Evolutionary conservation across 2,888 invertebrate genomes (phyloP), one percentile per base, ranked within the genome.

Genomic region (Drosophila buzzatii): DNA sequence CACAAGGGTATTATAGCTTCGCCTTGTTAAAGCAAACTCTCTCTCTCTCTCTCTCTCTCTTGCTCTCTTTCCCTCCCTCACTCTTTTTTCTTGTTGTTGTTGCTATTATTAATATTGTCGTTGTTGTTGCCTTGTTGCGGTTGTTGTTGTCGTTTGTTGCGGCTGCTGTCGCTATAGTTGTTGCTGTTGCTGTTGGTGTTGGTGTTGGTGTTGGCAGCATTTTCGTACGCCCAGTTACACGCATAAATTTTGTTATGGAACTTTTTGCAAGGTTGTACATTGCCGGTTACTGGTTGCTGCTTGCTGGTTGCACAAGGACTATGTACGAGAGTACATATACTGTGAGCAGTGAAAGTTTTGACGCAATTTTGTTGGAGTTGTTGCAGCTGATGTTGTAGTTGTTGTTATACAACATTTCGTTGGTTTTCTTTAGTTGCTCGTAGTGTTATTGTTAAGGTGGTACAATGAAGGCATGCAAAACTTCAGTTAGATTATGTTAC

Each of bases 171-270:
- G 73, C 20, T 7, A 14, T 14, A 14, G 33, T 16, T 42, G 61
- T 27, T 63, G 55, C 9, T 52, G 51, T n/a, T 62, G 49, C 9
- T 49, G 37, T 10, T 44, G 53, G 4, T 66, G 18, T 41, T 66
- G 51, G 23, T 73, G 49, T 55, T 74, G 35, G 37, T 53, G 55
- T 51, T 51, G 73, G 67, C 63, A 56, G 65, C 68, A 68, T 86
- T 86, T 83, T 82, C 72, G 61, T 75, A 77, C 82, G 85, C 83
- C 87, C 87, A 79, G 85, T 85, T 85, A 87, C 85, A 85, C 76
- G 85, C 84, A 85, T 85, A 87, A 87, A 87, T 85, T 85, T 79
- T 87, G 73, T 82, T 85, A 87, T 85, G 70, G 68, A 85, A 85
- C 85, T 85, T 83, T 87, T 80, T 75, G 66, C 84, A 75, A 82